These are phyloP conservation scores for Drosophila parthenogenetica DNA, from an alignment of 2,888 invertebrate genomes.

Conservation along the genomic window DNA sequence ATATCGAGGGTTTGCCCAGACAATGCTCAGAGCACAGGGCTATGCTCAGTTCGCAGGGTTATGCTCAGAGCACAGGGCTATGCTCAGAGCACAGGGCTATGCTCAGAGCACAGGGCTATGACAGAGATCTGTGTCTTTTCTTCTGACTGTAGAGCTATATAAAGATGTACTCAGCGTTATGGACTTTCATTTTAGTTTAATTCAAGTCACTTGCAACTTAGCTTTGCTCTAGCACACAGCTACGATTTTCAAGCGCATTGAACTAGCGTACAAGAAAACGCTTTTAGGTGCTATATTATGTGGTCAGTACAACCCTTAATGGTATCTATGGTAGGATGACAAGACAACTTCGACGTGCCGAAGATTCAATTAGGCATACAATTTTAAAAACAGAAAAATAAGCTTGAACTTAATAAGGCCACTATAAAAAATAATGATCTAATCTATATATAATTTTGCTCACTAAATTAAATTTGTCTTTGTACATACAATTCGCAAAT, in stretches of 20 bases:
- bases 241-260: constrained; percentile 74
- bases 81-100: no score
- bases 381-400: background rate
- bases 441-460: constrained; percentile 44
- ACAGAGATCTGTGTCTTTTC: background rate
- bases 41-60: no score
- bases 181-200: constrained; percentile 20
- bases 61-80: no score
- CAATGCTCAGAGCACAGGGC: no score
- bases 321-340: background rate
- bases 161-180: constrained; percentile 50
- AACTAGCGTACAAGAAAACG: constrained; percentile 65
- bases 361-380: constrained; percentile 17
- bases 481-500: constrained; percentile 46
- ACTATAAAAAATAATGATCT: constrained; percentile 22
- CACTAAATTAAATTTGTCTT: constrained; percentile 45
- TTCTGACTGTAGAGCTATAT: background rate
- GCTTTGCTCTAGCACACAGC: constrained; percentile 66
- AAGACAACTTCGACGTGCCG: constrained; percentile 24
- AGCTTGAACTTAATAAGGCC: constrained; percentile 3
- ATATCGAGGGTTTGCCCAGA: no score
- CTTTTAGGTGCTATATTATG: constrained; percentile 45
- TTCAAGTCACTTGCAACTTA: constrained; percentile 61
- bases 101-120: no score
- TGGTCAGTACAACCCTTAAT: background rate